Evolutionary conservation across 2,113 vertebrate genomes (phyloP).

Genomic region (Nothoprocta pentlandii): DNA sequence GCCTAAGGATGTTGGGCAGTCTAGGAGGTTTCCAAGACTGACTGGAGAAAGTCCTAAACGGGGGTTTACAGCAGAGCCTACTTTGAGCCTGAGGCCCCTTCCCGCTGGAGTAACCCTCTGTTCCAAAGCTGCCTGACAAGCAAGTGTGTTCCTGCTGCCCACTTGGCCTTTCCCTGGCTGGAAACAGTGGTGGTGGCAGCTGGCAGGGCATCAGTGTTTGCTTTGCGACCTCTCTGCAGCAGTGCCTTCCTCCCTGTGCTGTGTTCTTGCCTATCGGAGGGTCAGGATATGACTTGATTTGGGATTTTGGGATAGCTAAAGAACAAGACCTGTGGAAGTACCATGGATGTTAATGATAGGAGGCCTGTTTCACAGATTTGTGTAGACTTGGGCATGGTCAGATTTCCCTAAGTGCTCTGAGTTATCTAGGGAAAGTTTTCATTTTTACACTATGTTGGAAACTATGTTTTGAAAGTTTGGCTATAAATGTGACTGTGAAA

Average conservation of each 20-base stretch:
- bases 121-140: neutral
- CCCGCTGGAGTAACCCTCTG: neutral
- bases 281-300: neutral
- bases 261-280: neutral
- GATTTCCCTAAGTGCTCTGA: neutral
- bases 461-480: neutral
- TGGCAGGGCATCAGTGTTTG: neutral
- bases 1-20: neutral
- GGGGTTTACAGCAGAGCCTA: neutral
- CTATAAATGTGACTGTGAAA: neutral
- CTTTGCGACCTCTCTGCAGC: neutral
- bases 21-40: neutral
- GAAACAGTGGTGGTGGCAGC: neutral
- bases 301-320: neutral
- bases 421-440: neutral
- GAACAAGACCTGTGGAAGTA: neutral
- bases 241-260: neutral
- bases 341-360: neutral
- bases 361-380: neutral
- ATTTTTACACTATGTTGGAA: neutral
- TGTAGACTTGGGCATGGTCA: neutral
- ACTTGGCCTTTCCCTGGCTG: neutral
- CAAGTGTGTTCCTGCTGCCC: neutral
- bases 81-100: neutral
- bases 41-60: neutral